Base-by-base conservation (phyloP, 2,113 vertebrate genomes). In the Chaetura pelagica region DNA sequence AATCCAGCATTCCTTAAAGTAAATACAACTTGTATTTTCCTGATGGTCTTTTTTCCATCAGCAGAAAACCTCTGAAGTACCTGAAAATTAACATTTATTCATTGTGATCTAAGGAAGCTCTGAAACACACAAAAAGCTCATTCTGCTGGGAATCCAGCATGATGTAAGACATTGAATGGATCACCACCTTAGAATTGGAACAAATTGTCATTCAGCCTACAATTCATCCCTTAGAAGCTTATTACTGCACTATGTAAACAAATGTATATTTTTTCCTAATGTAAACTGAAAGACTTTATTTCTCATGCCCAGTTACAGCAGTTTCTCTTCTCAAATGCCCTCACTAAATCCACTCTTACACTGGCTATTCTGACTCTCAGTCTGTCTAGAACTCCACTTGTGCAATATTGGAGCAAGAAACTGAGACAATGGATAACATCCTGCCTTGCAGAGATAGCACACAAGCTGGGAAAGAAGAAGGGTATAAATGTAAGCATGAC, bases 361-460 rank as follows among this genome's bases (percentile, higher is more conserved):
- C 11, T 55, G 57, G 22, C 9, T 49, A 7, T 23, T 35, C 17
- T 27, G 30, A 27, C 27, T 35, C 10, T 23, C 38, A 29, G n/a
- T 19, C 57, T 34, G 23, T n/a, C 52, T 75, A 48, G 67, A 88
- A 48, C 17, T 29, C 1, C 75, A 15, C 7, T 22, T 84, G 22
- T 8, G 32, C 26, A 61, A 57, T 19, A 68, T 2, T 23, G 34
- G 32, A 85, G 34, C 49, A 44, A 51, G 58, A 86, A 68, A 24
- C 15, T 24, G 26, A n/a, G 26, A 10, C 12, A 18, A 3, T 24
- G 10, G 14, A 29, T 14, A n/a, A n/a, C n/a, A 15, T 20, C 49
- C 23, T 21, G 6, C 7, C 14, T 55, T 59, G 23, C 16, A 49
- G 66, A 54, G 13, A 44, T 3, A 30, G 27, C 1, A 0, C 2